Percentiles rank a stretch among this genome's conserved stretches.
These are phyloP conservation scores for Ciconia boyciana DNA, from an alignment of 2,113 vertebrate genomes.

Conservation along the genomic window DNA sequence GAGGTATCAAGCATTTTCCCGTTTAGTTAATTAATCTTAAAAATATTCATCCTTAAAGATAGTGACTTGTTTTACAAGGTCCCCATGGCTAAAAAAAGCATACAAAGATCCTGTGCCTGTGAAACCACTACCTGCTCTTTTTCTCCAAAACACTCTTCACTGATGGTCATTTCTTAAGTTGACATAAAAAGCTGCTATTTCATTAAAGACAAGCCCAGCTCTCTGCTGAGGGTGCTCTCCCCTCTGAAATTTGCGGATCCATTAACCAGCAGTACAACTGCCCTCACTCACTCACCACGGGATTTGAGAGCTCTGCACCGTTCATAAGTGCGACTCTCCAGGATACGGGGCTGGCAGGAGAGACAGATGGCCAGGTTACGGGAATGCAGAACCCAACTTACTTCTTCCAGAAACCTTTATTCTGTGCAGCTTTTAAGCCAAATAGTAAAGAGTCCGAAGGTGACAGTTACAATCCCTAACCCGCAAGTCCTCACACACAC, in stretches of 20 bases:
- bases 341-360: background rate
- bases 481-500: background rate
- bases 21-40: background rate
- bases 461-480: background rate
- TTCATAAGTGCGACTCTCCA: background rate
- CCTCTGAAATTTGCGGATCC: background rate
- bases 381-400: background rate
- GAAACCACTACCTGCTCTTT: background rate
- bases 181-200: background rate
- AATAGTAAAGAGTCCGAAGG: slow-evolving; percentile 24
- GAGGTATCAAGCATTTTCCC: background rate
- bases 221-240: background rate
- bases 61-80: background rate
- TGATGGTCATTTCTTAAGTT: background rate
- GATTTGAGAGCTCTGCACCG: slow-evolving; percentile 11
- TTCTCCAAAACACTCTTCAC: background rate
- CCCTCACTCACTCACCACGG: background rate
- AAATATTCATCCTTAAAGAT: background rate
- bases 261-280: background rate
- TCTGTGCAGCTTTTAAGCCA: slow-evolving; percentile 32
- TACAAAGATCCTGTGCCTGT: background rate
- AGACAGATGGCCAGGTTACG: background rate
- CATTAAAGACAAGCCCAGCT: background rate
- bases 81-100: background rate
- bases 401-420: slow-evolving; percentile 62